Percentiles rank a stretch among this genome's conserved stretches.
These are phyloP conservation scores for Epicauta chinensis DNA, from an alignment of 1,140 invertebrate species.

Conservation along the genomic window DNA sequence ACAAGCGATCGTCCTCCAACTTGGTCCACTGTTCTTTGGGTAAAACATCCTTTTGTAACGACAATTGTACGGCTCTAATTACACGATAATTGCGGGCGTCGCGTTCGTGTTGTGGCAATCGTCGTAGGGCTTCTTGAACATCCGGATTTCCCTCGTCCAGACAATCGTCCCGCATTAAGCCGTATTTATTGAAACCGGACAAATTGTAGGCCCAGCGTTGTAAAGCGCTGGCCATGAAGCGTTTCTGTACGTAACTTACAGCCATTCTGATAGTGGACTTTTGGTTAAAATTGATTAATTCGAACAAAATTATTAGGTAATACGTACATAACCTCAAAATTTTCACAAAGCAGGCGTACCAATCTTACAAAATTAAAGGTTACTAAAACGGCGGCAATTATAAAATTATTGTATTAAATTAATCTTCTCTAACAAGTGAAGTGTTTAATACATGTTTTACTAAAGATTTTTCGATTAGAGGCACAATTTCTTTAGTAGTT, in stretches of 20 bases:
- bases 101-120: slow-evolving; percentile 61
- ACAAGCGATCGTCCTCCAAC: slow-evolving; percentile 76
- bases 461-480: slow-evolving; percentile 56
- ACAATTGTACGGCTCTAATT: slow-evolving; percentile 68
- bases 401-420: slow-evolving; percentile 4
- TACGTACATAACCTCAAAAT: no score
- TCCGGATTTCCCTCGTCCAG: slow-evolving; percentile 58
- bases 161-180: slow-evolving; percentile 73
- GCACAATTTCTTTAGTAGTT: slow-evolving; percentile 53
- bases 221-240: slow-evolving; percentile 39
- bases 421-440: slow-evolving; percentile 37
- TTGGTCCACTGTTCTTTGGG: slow-evolving; percentile 87
- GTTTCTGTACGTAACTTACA: slow-evolving; percentile 21
- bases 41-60: slow-evolving; percentile 63
- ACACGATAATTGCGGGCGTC: slow-evolving; percentile 80
- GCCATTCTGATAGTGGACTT: slow-evolving; percentile 17
- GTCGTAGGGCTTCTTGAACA: slow-evolving; percentile 72
- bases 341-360: no score
- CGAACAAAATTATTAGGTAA: no score
- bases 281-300: no score
- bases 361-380: no score
- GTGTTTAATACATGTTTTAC: slow-evolving; percentile 51
- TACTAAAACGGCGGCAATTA: no score
- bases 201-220: slow-evolving; percentile 61
- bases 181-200: slow-evolving; percentile 72